These are phyloP conservation scores for Teleopsis dalmanni DNA, from an alignment of 1,140 invertebrate species.

Conservation along the genomic window DNA sequence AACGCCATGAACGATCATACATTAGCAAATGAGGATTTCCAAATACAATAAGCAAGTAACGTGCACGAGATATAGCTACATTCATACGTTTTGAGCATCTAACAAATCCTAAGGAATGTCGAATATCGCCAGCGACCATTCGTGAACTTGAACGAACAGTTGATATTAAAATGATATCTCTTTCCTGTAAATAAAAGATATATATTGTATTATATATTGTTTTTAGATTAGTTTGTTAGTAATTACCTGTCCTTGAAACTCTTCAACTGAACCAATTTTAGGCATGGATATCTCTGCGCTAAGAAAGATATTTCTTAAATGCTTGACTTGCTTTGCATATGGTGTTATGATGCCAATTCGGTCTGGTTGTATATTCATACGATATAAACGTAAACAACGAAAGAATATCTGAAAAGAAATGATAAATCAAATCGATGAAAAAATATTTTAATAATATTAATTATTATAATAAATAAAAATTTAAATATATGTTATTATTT, in stretches of 20 bases:
- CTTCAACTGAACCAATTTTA: constrained; percentile 89
- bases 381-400: constrained; percentile 55
- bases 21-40: constrained; percentile 72
- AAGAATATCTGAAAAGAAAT: constrained; percentile 43
- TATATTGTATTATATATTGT: background rate
- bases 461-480: too few species aligned
- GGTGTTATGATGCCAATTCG: constrained; percentile 91
- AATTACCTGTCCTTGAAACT: constrained; percentile 74
- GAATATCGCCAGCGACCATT: constrained; percentile 49
- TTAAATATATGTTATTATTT: too few species aligned
- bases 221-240: background rate
- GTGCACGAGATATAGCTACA: constrained; percentile 77
- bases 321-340: constrained; percentile 78
- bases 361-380: constrained; percentile 51
- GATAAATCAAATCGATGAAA: constrained; percentile 1
- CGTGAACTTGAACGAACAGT: constrained; percentile 63
- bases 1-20: constrained; percentile 63
- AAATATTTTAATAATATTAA: background rate
- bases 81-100: constrained; percentile 70
- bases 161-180: constrained; percentile 76
- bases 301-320: constrained; percentile 25
- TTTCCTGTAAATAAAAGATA: constrained; percentile 55
- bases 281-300: constrained; percentile 59
- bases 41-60: constrained; percentile 68
- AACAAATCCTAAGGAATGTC: constrained; percentile 66